A percentile compares a stretch with the other conserved stretches of the same genome.
These are phyloP conservation scores for Poecilia gillii DNA, from an alignment of 2,797 vertebrate genomes.

Conservation along the genomic window DNA sequence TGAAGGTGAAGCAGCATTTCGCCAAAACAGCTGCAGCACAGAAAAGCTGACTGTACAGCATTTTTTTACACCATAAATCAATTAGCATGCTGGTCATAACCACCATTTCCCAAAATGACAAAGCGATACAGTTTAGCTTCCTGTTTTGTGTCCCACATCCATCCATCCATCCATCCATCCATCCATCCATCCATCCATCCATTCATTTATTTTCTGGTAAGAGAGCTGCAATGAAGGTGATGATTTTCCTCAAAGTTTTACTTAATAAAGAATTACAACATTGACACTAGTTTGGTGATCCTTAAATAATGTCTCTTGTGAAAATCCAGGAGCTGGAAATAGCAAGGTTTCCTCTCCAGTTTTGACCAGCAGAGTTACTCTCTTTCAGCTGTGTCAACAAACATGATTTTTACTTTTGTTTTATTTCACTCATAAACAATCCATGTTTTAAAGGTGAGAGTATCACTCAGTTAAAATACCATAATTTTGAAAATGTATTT, in stretches of 20 bases:
- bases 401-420: not conserved
- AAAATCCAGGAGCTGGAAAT: not conserved
- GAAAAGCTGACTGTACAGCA: conserved; percentile 34
- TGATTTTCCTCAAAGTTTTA: not conserved
- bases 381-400: not conserved
- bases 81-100: conserved; percentile 9
- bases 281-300: not conserved
- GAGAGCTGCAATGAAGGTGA: not conserved
- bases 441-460: not conserved
- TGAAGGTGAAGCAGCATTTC: conserved; percentile 32
- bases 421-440: not conserved
- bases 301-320: not conserved
- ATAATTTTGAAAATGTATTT: not conserved
- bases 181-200: no score
- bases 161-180: no score
- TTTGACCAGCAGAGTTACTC: not conserved
- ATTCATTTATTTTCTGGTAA: not conserved
- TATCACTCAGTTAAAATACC: not conserved
- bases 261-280: not conserved
- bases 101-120: conserved; percentile 22
- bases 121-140: conserved; percentile 13
- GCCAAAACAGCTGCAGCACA: conserved; percentile 32
- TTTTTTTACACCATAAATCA: conserved; percentile 1
- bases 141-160: conserved; percentile 12
- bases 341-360: not conserved